Percentiles rank a stretch among this genome's conserved stretches.
Evolutionary conservation across 2,888 invertebrate species (phyloP).

Genomic region (Brachyptera putata): DNA sequence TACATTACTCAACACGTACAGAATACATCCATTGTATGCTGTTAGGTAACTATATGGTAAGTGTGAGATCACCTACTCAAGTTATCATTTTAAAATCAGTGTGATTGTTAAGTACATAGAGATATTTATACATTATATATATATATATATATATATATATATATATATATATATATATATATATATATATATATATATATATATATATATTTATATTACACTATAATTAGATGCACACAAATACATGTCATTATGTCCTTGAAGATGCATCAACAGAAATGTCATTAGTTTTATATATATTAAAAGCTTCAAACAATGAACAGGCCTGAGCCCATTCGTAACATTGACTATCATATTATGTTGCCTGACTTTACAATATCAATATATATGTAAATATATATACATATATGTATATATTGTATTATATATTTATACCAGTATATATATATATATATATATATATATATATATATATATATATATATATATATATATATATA

Average conservation of each 20-base stretch:
- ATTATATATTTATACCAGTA: too few relatives aligned
- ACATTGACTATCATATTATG: background rate
- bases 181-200: too few relatives aligned
- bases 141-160: background rate
- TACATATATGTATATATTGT: too few relatives aligned
- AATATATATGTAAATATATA: too few relatives aligned
- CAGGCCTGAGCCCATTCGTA: background rate
- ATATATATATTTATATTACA: too few relatives aligned
- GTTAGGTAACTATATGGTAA: conserved; percentile 3
- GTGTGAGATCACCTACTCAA: background rate
- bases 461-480: too few relatives aligned
- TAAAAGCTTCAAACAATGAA: conserved; percentile 13
- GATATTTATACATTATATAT: background rate
- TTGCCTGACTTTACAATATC: background rate
- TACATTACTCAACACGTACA: background rate
- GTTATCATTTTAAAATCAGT: background rate
- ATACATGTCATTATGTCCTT: background rate
- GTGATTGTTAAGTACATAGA: conserved; percentile 19
- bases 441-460: too few relatives aligned
- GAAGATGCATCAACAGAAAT: conserved; percentile 34
- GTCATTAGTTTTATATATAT: conserved; percentile 23
- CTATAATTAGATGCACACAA: background rate
- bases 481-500: background rate
- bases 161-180: conserved; percentile 19
- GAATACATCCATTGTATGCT: conserved; percentile 1